Evolutionary conservation across 37 sponge, comb jelly and placozoan genomes (phyloP), one percentile per base, ranked within the genome.

Genomic region (Eunapius fragilis): DNA sequence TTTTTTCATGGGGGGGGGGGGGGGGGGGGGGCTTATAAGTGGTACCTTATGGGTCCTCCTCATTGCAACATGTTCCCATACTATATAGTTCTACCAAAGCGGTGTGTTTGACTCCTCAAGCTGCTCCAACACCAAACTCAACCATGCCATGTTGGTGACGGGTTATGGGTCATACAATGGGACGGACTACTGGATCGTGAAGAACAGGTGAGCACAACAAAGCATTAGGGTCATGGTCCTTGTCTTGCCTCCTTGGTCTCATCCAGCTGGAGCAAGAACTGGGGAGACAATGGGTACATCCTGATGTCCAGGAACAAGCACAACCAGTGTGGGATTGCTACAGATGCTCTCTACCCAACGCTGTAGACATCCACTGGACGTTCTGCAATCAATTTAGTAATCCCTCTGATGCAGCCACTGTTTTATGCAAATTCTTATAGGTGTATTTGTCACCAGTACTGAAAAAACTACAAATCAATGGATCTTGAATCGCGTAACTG

Each of bases 281-380:
- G 90, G 90, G 90, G 90, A 24, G 76, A 85, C 25, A 68, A 85
- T 80, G 90, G 90, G 23, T 90, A 90, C 80, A 85, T 85, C 47
- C 85, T 70, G 81, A 90, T 90, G 90, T 47, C 68, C 28, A 82
- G 90, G 27, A 90, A 85, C 81, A 78, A 67, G 69, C 35, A 70
- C 71, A 89, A 89, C 73, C 89, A 89, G 85, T 89, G 89, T 45
- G 89, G 89, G 23, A 74, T 84, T n/a, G 89, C 90, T 0, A 85
- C 90, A 17, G 82, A 50, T n/a, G 90, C 90, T 14, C 69, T 75
- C 69, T 90, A 83, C 82, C 90, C 90, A 24, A 87, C 79, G 0
- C 19, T 83, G 31, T 89, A 71, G 41, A 41, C 41, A 3, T 41
- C 6, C 6, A 9, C 41, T 41, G 6, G n/a, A n/a, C n/a, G n/a